Base-by-base conservation (phyloP, 2,113 vertebrate genomes). In the Todiramphus chloris region DNA sequence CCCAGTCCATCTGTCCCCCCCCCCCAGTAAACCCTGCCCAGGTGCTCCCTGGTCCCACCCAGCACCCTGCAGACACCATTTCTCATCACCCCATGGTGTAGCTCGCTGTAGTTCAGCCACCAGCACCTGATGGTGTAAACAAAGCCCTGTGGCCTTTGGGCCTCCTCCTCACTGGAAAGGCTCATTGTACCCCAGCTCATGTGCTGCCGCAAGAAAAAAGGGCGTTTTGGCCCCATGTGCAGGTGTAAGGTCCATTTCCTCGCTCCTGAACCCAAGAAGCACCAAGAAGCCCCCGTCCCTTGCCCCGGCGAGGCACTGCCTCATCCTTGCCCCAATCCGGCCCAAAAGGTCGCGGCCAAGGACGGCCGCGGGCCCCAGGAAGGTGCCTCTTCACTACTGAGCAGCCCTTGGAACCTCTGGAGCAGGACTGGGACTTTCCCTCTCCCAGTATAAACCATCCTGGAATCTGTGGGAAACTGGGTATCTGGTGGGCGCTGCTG, bases 151-250 rank as follows among this genome's bases (percentile, higher is more conserved):
- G 1, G 14, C 31, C 50, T 51, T 25, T 25, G 44, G 33, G n/a
- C 28, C 3, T 1, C 31, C 13, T 24, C 17, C 16, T 16, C 4
- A 20, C 39, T 41, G 73, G 46, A 30, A 27, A 18, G 24, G 23
- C 39, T 37, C 31, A 14, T 13, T 3, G 16, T 11, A 7, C 48
- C 82, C 3, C 3, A 5, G 8, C 4, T 56, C 10, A 6, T 1
- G 3, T 1, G 9, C n/a, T 21, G 33, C 31, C 33, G 1, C 10
- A 8, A 8, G 56, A 11, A 20, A 20, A 24, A 2, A 19, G 13
- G 55, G 37, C 8, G 7, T 16, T 64, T 11, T 6, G 30, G 5
- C 7, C 2, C 28, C 1, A 0, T 1, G 8, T 4, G 4, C 1
- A 13, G 59, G 51, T 27, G 0, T 5, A 37, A 41, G 13, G 12